phyloP scores from a whole-genome alignment of 1,140 invertebrate species.

The Pseudomyrmex flavicornis region DNA sequence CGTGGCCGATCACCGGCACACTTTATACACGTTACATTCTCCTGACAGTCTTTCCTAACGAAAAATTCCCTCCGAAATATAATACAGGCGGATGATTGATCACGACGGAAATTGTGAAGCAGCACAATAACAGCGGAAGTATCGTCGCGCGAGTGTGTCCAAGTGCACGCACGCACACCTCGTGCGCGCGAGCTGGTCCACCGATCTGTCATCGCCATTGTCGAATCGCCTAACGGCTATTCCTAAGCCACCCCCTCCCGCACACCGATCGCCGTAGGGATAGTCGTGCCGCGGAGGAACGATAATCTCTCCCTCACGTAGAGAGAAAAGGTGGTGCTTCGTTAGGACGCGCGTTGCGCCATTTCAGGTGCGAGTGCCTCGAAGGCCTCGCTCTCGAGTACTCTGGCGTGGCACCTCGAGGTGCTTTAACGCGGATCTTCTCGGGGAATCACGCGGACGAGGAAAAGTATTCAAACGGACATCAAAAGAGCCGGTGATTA shows the following conservation, averaged over 20 bases:
- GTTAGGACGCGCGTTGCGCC: slow-evolving; percentile 56
- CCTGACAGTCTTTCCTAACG: neutral
- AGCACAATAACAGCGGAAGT: slow-evolving; percentile 31
- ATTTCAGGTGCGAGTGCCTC: slow-evolving; percentile 50
- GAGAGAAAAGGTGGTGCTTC: slow-evolving; percentile 9
- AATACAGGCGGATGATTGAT: slow-evolving; percentile 40
- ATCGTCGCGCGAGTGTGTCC: slow-evolving; percentile 26
- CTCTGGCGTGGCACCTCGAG: slow-evolving; percentile 18
- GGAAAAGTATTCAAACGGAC: slow-evolving; percentile 19
- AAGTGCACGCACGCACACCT: slow-evolving; percentile 33
- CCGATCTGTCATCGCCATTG: slow-evolving; percentile 66
- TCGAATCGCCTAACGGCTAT: slow-evolving; percentile 31
- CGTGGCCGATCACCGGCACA: neutral
- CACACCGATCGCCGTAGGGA: neutral
- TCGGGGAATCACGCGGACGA: slow-evolving; percentile 22
- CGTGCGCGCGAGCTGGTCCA: slow-evolving; percentile 35
- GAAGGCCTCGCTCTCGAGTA: neutral
- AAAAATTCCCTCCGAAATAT: slow-evolving; percentile 13
- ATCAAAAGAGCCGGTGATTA: slow-evolving; percentile 50
- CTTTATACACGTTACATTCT: slow-evolving; percentile 20
- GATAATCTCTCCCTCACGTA: slow-evolving; percentile 32
- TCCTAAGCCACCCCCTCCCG: slow-evolving; percentile 7
- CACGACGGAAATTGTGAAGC: slow-evolving; percentile 49
- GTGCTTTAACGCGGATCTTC: neutral
- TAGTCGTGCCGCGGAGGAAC: slow-evolving; percentile 14